A percentile compares a stretch with the other conserved stretches of the same genome.
These are phyloP conservation scores for Leptodactylus fuscus DNA, from an alignment of 2,113 vertebrate species.

Conservation along the genomic window DNA sequence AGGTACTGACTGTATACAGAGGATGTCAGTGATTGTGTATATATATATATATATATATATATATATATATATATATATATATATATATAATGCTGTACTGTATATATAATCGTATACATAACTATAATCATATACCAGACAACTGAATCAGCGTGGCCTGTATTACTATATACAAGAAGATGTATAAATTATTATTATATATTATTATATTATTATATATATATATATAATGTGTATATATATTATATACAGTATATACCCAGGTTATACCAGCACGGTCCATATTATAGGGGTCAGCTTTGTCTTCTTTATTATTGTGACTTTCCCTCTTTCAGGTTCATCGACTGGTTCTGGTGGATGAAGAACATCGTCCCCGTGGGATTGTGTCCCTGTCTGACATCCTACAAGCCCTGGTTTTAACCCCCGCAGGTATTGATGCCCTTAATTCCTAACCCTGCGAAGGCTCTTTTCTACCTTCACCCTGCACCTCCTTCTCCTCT, in stretches of 20 bases:
- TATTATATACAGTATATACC: neutral
- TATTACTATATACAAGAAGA: neutral
- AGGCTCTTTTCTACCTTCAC: slow-evolving; percentile 66
- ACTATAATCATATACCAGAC: too few species aligned
- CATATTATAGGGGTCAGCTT: neutral
- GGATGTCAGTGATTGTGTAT: too few species aligned
- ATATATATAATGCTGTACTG: too few species aligned
- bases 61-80: too few species aligned
- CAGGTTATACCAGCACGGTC: neutral
- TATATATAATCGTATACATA: too few species aligned
- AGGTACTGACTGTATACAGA: slow-evolving; percentile 72
- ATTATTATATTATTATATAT: too few species aligned
- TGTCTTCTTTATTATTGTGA: neutral
- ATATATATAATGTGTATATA: neutral
- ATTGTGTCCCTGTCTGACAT: slow-evolving; percentile 96
- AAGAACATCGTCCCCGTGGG: slow-evolving; percentile 79
- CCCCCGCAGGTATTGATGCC: slow-evolving; percentile 90
- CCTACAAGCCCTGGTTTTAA: slow-evolving; percentile 93
- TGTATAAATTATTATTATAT: too few species aligned
- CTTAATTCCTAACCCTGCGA: slow-evolving; percentile 78
- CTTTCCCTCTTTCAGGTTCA: slow-evolving; percentile 81
- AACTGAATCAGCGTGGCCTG: neutral
- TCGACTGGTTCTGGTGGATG: slow-evolving; percentile 92
- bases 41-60: too few species aligned
- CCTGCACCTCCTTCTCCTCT: slow-evolving; percentile 66